Base-by-base conservation (phyloP, 2,113 vertebrate species). In the Tenrec ecaudatus region DNA sequence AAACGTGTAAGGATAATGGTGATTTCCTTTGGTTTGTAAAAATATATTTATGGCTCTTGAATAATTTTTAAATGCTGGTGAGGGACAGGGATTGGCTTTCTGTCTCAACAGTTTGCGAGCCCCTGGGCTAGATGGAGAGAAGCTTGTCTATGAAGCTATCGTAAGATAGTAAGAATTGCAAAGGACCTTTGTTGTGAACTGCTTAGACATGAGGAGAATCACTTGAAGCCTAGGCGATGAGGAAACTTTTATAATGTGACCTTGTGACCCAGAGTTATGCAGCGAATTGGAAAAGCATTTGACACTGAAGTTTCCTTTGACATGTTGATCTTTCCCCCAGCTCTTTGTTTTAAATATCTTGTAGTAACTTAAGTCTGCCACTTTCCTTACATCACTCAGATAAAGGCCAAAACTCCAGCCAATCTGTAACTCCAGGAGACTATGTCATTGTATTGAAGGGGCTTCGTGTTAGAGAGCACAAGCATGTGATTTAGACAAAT, bases 311-410 rank as follows among this genome's bases (percentile, higher is more conserved):
- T 87, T 95, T 89, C 29, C n/a, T 60, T 76, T 86, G 83, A n/a
- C 69, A 79, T 92, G 82, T 96, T 91, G 90, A 92, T 89, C 82
- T 38, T 96, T 97, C 92, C 38, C 36, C 91, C 97, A 83, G 79
- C 89, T 73, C 7, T 40, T 91, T 85, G 83, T 95, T 83, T 92
- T 94, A 94, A 94, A 23, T 68, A 29, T 93, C 40, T 90, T 92
- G 68, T 88, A 94, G 10, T 89, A 93, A 81, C 79, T 95, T 95
- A n/a, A n/a, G 27, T 88, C 95, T 82, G 95, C 96, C 80, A 25
- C 92, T 96, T 58, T 94, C 40, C 78, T 86, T 93, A 40, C 36
- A 19, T 94, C 83, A 89, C 83, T 82, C 40, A 91, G 93, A 86
- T 83, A 93, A 36, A 91, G 58, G 38, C 31, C 25, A 95, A 43